Base-by-base conservation (phyloP, 2,888 invertebrate genomes). In the Pseudococcus jackbeardsleyi region DNA sequence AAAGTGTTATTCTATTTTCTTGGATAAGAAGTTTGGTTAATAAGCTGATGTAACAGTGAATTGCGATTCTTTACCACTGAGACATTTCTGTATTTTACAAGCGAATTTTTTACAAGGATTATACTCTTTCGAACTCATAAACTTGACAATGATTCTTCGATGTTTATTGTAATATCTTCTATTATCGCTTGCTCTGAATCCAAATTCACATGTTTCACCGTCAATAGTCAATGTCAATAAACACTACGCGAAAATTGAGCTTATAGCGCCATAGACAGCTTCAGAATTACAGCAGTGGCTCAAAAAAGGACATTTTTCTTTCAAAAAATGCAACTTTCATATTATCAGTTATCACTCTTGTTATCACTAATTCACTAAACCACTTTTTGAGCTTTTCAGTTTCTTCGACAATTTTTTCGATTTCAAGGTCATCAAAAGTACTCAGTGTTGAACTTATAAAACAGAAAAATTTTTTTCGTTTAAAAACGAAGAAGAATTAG, bases 101-200 rank as follows among this genome's bases (percentile, higher is more conserved):
- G 88, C 88, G 33, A 54, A 88, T 64, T 88, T 88, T 15, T 88
- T 88, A 46, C 88, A 88, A 19, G 88, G 88, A 68, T 88, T 88
- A 64, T 39, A 85, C 0, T 39, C 82, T 64, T 48, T 42, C 5
- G 88, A n/a, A 48, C 19, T 85, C 85, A 33, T 59, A 59, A 59
- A 50, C 3, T 33, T 33, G 1, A 33, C 26, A 33, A 33, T 33
- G 26, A 33, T 33, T 33, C 26, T 33, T 33, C 26, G 3, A 33
- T 33, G 26, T 33, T 33, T 33, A 33, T 3, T 2, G 26, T 3
- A 33, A 33, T 33, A 2, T 33, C 26, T 33, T 33, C 26, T 33
- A 33, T 33, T 33, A 2, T 33, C 26, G 26, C 3, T 33, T 33
- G 26, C 26, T 33, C 26, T 33, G 26, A 3, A 1, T 33, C 26